Evolutionary conservation across 2,888 invertebrate genomes (phyloP).

Genomic region (Strigamia crassipes): DNA sequence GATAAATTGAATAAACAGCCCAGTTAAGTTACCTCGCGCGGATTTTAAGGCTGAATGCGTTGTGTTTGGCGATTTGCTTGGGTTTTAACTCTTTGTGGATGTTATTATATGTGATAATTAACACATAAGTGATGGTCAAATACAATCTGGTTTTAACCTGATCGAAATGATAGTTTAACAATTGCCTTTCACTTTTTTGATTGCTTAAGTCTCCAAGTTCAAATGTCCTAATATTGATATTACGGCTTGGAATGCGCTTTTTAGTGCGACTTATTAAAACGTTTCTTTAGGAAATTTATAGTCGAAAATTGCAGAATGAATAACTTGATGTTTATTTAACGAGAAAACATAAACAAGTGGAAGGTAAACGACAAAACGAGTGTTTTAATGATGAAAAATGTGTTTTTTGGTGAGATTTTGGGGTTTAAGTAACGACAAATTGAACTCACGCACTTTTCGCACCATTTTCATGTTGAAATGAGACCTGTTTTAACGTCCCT

Average conservation of each 20-base stretch:
- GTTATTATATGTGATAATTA: constrained; percentile 12
- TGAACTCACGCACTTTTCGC: not conserved
- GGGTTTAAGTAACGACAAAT: not conserved
- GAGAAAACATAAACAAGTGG: too few species aligned
- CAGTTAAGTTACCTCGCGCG: not conserved
- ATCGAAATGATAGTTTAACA: not conserved
- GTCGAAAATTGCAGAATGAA: not conserved
- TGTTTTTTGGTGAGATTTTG: not conserved
- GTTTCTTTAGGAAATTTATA: not conserved
- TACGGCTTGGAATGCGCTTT: not conserved
- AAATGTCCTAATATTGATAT: constrained; percentile 10
- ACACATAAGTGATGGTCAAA: constrained; percentile 35
- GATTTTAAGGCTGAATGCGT: not conserved
- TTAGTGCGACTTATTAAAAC: not conserved
- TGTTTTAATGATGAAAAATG: not conserved
- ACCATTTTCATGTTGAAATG: not conserved
- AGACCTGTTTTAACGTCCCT: not conserved
- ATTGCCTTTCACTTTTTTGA: constrained; percentile 17
- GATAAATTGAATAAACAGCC: not conserved
- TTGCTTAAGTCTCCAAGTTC: not conserved
- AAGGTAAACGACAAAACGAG: too few species aligned
- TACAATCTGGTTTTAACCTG: constrained; percentile 25
- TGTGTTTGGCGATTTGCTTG: not conserved
- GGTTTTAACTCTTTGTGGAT: not conserved
- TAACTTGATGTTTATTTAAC: not conserved